These are phyloP conservation scores for Erethizon dorsatum DNA, from an alignment of 2,797 vertebrate species.

Conservation along the genomic window DNA sequence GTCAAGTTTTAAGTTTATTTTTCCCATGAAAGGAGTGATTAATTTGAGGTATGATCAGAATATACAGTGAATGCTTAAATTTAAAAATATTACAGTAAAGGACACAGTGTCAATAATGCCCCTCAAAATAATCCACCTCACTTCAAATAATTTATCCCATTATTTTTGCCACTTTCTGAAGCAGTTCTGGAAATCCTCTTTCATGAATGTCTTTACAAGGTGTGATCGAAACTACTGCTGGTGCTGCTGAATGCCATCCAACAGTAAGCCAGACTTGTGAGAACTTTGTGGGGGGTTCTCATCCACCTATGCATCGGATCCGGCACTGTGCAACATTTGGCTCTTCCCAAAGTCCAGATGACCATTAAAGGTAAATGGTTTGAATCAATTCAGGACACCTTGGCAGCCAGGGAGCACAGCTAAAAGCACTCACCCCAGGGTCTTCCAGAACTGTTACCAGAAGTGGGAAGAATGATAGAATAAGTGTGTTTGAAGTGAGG, in stretches of 20 bases:
- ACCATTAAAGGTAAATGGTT: neutral
- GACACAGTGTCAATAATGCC: neutral
- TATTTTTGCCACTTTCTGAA: neutral
- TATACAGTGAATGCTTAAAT: neutral
- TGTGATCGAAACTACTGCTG: neutral
- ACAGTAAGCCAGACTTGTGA: neutral
- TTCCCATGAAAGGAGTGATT: neutral
- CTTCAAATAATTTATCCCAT: neutral
- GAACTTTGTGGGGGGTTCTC: neutral
- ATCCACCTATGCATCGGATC: neutral
- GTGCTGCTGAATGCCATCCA: neutral
- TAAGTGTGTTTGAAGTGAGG: neutral
- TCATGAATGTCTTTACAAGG: neutral
- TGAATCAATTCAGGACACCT: neutral
- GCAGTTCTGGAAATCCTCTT: neutral
- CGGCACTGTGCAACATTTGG: neutral
- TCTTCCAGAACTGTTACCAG: neutral
- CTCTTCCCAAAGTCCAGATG: neutral
- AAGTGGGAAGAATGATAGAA: neutral
- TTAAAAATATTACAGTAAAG: neutral
- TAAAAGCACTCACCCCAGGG: neutral
- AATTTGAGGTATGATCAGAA: neutral
- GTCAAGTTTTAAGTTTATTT: slow-evolving; percentile 36
- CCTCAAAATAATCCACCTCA: neutral
- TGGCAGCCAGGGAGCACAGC: neutral